Percentiles rank a stretch among this genome's conserved stretches.
Evolutionary conservation across 2,113 vertebrate species (phyloP).

Genomic region (Hepsetus odoe): DNA sequence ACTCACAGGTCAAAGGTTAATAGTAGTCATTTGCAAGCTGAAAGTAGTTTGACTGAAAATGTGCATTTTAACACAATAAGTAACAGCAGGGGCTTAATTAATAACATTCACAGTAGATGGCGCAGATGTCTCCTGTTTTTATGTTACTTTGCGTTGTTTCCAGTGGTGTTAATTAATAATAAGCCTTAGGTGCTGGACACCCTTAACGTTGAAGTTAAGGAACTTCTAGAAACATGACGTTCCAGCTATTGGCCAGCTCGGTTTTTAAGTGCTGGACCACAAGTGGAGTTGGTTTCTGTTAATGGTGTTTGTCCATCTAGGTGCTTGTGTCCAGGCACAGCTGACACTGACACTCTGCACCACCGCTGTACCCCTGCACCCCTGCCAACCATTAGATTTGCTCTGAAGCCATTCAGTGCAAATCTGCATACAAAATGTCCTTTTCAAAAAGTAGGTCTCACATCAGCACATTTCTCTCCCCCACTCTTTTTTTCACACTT

Average conservation of each 20-base stretch:
- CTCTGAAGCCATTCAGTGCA: slow-evolving; percentile 48
- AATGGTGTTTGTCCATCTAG: slow-evolving; percentile 70
- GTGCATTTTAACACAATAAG: too few species aligned
- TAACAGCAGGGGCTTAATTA: too few species aligned
- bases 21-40: too few species aligned
- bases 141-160: too few species aligned
- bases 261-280: neutral
- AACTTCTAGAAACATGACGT: neutral
- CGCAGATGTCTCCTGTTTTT: too few species aligned
- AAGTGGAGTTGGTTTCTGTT: slow-evolving; percentile 21
- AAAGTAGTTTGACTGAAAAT: too few species aligned
- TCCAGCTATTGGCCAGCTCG: neutral
- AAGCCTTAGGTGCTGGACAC: too few species aligned
- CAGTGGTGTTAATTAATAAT: too few species aligned
- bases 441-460: slow-evolving; percentile 68
- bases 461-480: slow-evolving; percentile 63
- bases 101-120: too few species aligned
- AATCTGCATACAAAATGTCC: slow-evolving; percentile 77
- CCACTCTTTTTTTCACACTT: slow-evolving; percentile 49
- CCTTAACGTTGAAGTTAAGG: too few species aligned
- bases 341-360: slow-evolving; percentile 74
- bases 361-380: slow-evolving; percentile 64
- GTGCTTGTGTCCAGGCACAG: slow-evolving; percentile 75
- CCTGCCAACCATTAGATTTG: slow-evolving; percentile 58
- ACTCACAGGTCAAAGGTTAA: too few species aligned